Base-by-base conservation (phyloP, 2,888 invertebrate species). In the Orchesellides sinensis region DNA sequence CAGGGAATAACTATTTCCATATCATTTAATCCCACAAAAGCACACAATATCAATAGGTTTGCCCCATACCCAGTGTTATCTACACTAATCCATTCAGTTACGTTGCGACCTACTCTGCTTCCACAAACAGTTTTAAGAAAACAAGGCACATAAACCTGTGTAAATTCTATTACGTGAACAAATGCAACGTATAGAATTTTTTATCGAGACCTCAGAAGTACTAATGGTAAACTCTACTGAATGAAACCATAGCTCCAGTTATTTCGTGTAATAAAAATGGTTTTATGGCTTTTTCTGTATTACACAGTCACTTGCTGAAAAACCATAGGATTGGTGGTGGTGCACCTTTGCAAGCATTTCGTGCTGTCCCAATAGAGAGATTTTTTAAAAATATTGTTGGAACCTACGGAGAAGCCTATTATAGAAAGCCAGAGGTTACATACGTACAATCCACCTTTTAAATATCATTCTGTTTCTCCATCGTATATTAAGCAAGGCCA, bases 401-500 rank as follows among this genome's bases (percentile, higher is more conserved):
- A 56, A 14, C 40, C 40, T n/a, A 5, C 40, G n/a, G n/a, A n/a
- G n/a, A n/a, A n/a, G n/a, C n/a, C n/a, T n/a, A n/a, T n/a, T n/a
- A n/a, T n/a, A n/a, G n/a, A n/a, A n/a, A n/a, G n/a, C n/a, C n/a
- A n/a, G n/a, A n/a, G n/a, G 14, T 40, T 40, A 40, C 40, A 40
- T n/a, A 40, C n/a, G 40, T 40, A 40, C 10, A 40, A 40, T 40
- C 40, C 10, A 32, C 32, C 32, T 6, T 5, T 32, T 10, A 32
- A 6, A 5, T 32, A 32, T 10, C 10, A 6, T 32, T 10, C n/a
- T 14, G 40, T 40, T 40, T 40, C 40, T 40, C 10, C 40, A 40
- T n/a, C 40, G 40, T 40, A 14, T 29, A n/a, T 63, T 63, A 63
- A 21, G 21, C 63, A 63, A 63, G 63, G 63, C 40, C 40, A 61